Evolutionary conservation across 2,888 invertebrate species (phyloP).

Genomic region (Actias luna): DNA sequence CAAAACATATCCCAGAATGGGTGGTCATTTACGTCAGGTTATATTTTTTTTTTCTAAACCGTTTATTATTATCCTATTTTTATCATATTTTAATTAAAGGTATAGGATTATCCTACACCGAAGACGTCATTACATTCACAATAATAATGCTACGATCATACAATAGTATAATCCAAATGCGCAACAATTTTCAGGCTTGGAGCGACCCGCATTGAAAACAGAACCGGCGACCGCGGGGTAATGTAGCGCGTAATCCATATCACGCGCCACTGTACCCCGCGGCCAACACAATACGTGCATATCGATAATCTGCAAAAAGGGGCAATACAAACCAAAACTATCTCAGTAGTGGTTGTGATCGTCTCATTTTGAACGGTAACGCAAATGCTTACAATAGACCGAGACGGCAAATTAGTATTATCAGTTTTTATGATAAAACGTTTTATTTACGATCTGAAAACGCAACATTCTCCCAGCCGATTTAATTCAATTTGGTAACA

Average conservation of each 20-base stretch:
- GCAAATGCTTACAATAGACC: conserved; percentile 6
- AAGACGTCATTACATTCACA: background rate
- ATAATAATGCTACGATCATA: conserved; percentile 17
- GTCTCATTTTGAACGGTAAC: conserved; percentile 24
- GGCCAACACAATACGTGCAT: conserved; percentile 50
- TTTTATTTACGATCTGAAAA: conserved; percentile 47
- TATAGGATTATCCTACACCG: background rate
- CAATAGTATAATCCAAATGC: conserved; percentile 57
- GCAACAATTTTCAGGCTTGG: conserved; percentile 59
- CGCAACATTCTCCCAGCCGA: conserved; percentile 51
- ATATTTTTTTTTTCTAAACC: no score
- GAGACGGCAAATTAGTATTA: conserved; percentile 7
- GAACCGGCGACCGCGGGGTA: conserved; percentile 59
- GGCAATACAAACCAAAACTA: conserved; percentile 43
- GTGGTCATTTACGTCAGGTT: no score
- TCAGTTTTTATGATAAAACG: conserved; percentile 31
- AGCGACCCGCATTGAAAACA: conserved; percentile 55
- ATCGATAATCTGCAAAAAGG: conserved; percentile 74
- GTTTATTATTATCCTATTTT: background rate
- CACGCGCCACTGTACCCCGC: conserved; percentile 59
- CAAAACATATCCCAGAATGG: no score
- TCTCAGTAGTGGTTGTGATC: conserved; percentile 13
- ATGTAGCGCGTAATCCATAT: conserved; percentile 75
- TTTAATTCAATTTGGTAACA: conserved; percentile 76
- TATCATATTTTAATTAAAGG: background rate